Base-by-base conservation (phyloP, 1,140 invertebrate genomes). In the Drosophila obscura region DNA sequence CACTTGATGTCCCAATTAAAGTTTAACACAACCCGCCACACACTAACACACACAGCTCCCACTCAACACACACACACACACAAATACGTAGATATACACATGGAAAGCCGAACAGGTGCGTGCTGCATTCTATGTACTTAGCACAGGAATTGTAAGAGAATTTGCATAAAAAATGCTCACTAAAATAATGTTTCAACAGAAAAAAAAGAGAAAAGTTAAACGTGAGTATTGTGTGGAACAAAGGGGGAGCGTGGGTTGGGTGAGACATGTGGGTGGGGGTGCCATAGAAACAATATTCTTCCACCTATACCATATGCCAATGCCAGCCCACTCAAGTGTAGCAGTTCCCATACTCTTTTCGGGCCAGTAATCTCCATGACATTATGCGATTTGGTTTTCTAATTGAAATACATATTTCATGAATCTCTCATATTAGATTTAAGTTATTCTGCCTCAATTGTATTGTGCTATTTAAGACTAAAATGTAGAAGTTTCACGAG, bases 1-100 rank as follows among this genome's bases (percentile, higher is more conserved):
- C 82, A 85, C 82, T 85, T 85, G 82, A 85, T 87, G 82, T 82
- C 67, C 81, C 82, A 85, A 85, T 85, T 85, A 85, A 85, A 78
- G 74, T 87, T 85, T 87, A 72, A 87, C 77, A 81, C 77, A 74
- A 45, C 56, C 56, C 51, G 67, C 66, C 41, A 68, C 48, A 50
- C 49, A 50, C 35, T 15, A 43, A 45, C 46, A 50, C 52, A 44
- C 60, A 31, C 56, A 9, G 46, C 48, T 22, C 60, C n/a, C 49
- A 22, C 51, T 16, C 41, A 64, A 41, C 52, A 28, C 13, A 26
- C 49, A 68, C 73, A 24, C 43, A 15, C 39, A 50, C 57, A 31
- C 41, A 60, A 44, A 58, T 43, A 51, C 43, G 2, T 35, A 15
- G 55, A 24, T 41, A 53, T 41, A 41, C 31, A 55, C 56, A 61